Evolutionary conservation across 1,140 invertebrate species (phyloP), one percentile per base, ranked within the genome.

Genomic region (Proctacanthus coquilletti): DNA sequence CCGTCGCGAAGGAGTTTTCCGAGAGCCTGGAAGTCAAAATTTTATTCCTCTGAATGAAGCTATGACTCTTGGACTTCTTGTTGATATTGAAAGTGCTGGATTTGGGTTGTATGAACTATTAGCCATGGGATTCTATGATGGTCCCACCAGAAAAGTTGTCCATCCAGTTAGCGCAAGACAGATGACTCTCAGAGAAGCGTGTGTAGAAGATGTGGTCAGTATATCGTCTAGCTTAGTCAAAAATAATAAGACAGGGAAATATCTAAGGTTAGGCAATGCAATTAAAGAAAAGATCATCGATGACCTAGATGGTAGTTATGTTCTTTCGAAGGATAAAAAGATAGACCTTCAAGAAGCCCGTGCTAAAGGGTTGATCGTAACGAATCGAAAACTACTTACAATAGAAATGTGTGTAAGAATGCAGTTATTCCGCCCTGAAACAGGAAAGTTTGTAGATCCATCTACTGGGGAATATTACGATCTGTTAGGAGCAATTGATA

Each of bases 91-190:
- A 64, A 78, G 72, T 38, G 74, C 77, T 17, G 74, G 76, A 35
- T 84, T 86, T 51, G 75, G 76, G 21, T 57, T 96, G 3, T 81
- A 89, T 45, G 84, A 94, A 53, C 72, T 80, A 9, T 58, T 95
- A 21, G 64, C 74, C 31, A 82, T 87, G 73, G 80, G 82, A 40
- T 70, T 92, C 44, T 89, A 85, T 53, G 74, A 87, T 45, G 53
- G 69, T 3, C 61, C 71, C 18, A 74, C 76, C 32, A 71, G 77
- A 11, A 68, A 74, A 43, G 83, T 95, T 50, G 64, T 83, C 8
- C 83, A 94, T 60, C 89, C 91, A 2, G 71, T 76, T 1, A 82
- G 72, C 13, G 80, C 82, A 21, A 72, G 77, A 45, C 74, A 71
- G 51, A 64, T 87, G 3, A 79, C 77, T n/a, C 56, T 97, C 2